phyloP scores from a whole-genome alignment of 2,797 vertebrate species.

The Spea hammondii region DNA sequence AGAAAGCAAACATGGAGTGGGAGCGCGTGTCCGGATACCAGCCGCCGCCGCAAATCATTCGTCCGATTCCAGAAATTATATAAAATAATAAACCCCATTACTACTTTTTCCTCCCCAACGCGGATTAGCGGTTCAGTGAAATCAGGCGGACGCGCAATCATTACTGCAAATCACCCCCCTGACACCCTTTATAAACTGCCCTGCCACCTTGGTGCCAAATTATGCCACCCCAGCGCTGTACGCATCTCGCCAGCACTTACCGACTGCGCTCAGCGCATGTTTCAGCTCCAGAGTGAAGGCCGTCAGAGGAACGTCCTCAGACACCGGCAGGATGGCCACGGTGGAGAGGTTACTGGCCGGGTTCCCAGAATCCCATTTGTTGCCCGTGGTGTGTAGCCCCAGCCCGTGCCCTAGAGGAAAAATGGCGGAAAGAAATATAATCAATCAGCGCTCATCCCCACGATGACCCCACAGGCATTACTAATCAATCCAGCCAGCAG shows the following conservation, averaged over 20 bases:
- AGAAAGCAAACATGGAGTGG: not conserved
- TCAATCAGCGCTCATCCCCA: not conserved
- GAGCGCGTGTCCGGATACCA: not conserved
- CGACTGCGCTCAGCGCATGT: constrained; percentile 82
- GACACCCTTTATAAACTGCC: not conserved
- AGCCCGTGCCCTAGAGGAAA: constrained; percentile 71
- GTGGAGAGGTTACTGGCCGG: constrained; percentile 87
- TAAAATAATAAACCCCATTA: too few species aligned
- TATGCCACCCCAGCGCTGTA: too few species aligned
- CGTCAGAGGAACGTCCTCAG: constrained; percentile 86
- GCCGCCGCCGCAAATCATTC: too few species aligned
- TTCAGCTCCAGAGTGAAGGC: constrained; percentile 90
- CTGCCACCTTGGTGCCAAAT: not conserved
- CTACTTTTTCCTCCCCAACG: too few species aligned
- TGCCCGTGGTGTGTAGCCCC: constrained; percentile 70
- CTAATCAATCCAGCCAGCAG: too few species aligned
- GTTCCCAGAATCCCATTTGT: constrained; percentile 86
- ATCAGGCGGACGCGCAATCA: too few species aligned
- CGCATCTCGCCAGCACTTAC: constrained; percentile 61
- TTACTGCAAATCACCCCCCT: too few species aligned
- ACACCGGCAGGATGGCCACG: constrained; percentile 84
- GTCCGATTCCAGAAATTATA: too few species aligned
- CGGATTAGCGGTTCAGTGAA: too few species aligned
- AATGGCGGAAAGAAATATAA: too few species aligned
- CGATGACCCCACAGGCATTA: too few species aligned